Percentiles rank a stretch among this genome's conserved stretches.
Conservation (phyloP, 1,140 invertebrate genomes). For the Zaprionus gabonicus region DNA sequence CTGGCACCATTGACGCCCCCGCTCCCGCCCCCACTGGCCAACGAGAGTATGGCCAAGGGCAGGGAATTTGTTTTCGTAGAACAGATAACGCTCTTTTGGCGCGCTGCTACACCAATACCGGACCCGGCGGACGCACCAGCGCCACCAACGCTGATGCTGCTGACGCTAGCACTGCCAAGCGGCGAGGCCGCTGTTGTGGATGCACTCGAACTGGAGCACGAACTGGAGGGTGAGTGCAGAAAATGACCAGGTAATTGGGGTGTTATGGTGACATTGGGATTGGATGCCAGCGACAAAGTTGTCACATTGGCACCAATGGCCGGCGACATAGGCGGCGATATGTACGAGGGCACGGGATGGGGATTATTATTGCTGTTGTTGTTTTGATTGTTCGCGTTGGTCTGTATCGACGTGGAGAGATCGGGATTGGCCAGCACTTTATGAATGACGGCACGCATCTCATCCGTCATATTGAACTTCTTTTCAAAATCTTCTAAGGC, state of each 20-base stretch:
- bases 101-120: constrained; percentile 17
- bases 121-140: not conserved
- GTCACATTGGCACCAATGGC: constrained; percentile 62
- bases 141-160: not conserved
- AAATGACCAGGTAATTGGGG: constrained; percentile 79
- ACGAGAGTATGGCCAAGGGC: constrained; percentile 62
- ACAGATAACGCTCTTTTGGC: constrained; percentile 80
- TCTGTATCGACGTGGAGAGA: constrained; percentile 80
- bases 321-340: constrained; percentile 81
- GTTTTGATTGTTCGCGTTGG: constrained; percentile 58
- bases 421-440: constrained; percentile 82
- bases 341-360: constrained; percentile 65
- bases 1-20: constrained; percentile 12
- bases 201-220: constrained; percentile 63
- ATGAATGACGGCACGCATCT: constrained; percentile 82
- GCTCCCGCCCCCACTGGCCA: constrained; percentile 23
- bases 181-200: constrained; percentile 73
- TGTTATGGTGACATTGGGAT: constrained; percentile 79
- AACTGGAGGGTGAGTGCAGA: constrained; percentile 71
- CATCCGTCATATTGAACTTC: constrained; percentile 82
- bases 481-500: constrained; percentile 80
- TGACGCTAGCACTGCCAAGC: constrained; percentile 36
- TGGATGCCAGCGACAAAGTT: constrained; percentile 70
- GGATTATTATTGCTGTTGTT: constrained; percentile 16
- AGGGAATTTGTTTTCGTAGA: constrained; percentile 73